These are phyloP conservation scores for Nesidiocoris tenuis DNA, from an alignment of 2,888 invertebrate genomes.

Conservation along the genomic window DNA sequence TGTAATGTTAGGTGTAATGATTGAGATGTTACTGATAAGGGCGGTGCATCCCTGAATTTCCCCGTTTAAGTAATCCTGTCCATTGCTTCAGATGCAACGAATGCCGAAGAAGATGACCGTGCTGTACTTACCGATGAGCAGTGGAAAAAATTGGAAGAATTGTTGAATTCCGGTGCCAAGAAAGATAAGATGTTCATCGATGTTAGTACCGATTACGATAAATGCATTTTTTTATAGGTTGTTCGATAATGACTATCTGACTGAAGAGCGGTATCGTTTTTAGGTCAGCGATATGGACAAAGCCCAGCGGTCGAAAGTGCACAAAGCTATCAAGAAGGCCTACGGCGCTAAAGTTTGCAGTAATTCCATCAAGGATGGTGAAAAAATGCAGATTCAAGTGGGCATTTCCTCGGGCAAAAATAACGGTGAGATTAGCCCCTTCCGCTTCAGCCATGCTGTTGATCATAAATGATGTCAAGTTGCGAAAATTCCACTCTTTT, in stretches of 20 bases:
- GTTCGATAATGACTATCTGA: neutral
- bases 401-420: conserved; percentile 53
- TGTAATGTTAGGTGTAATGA: too few relatives aligned
- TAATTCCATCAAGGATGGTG: conserved; percentile 64
- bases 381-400: conserved; percentile 64
- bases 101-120: neutral
- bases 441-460: too few relatives aligned
- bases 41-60: too few relatives aligned
- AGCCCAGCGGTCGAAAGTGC: conserved; percentile 69
- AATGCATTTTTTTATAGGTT: neutral
- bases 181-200: conserved; percentile 22
- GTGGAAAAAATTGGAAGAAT: conserved; percentile 21
- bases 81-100: neutral
- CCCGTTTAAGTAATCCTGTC: too few relatives aligned
- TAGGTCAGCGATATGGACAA: conserved; percentile 67
- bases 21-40: too few relatives aligned
- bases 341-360: conserved; percentile 66
- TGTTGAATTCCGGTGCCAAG: conserved; percentile 17
- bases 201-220: conserved; percentile 11
- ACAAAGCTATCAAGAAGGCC: conserved; percentile 68
- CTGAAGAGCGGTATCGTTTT: conserved; percentile 17
- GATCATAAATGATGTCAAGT: too few relatives aligned
- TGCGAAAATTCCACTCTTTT: too few relatives aligned
- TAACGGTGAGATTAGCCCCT: neutral
- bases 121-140: conserved; percentile 32